Percentiles rank a stretch among this genome's conserved stretches.
These are phyloP conservation scores for Oasisia sp. DNA, from an alignment of 2,888 invertebrate species.

Conservation along the genomic window DNA sequence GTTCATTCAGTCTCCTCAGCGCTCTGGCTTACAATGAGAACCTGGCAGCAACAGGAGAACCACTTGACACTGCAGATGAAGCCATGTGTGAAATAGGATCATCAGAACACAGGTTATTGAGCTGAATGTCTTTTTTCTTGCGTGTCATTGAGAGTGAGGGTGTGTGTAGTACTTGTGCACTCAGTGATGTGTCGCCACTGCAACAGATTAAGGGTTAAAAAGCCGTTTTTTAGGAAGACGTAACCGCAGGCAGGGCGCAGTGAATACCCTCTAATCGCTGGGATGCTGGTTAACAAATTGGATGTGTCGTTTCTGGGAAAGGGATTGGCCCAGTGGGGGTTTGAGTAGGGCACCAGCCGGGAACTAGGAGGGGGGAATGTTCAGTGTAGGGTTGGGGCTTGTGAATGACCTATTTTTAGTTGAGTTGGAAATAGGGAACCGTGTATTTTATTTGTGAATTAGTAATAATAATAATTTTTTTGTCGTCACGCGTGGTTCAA, in stretches of 20 bases:
- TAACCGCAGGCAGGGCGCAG: not conserved
- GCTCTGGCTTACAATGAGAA: not conserved
- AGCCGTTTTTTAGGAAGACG: not conserved
- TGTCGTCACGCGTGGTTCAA: too few relatives aligned
- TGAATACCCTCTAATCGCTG: not conserved
- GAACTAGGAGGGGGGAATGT: not conserved
- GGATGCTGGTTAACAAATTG: not conserved
- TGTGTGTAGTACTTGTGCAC: not conserved
- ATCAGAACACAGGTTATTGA: not conserved
- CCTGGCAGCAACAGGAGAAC: not conserved
- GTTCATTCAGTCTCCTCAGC: too few relatives aligned
- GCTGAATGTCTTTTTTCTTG: not conserved
- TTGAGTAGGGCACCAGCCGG: not conserved
- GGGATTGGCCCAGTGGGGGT: not conserved
- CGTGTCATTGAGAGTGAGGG: not conserved
- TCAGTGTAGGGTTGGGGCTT: not conserved
- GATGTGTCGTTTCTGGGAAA: not conserved
- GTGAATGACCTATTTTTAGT: too few relatives aligned
- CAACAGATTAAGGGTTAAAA: not conserved
- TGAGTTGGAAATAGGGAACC: too few relatives aligned
- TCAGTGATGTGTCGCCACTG: not conserved
- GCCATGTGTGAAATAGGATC: not conserved
- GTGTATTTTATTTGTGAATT: too few relatives aligned
- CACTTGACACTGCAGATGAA: not conserved
- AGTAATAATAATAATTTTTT: too few relatives aligned